Percentiles rank a stretch among this genome's conserved stretches.
These are phyloP conservation scores for Entelurus aequoreus DNA, from an alignment of 2,113 vertebrate species.

Conservation along the genomic window DNA sequence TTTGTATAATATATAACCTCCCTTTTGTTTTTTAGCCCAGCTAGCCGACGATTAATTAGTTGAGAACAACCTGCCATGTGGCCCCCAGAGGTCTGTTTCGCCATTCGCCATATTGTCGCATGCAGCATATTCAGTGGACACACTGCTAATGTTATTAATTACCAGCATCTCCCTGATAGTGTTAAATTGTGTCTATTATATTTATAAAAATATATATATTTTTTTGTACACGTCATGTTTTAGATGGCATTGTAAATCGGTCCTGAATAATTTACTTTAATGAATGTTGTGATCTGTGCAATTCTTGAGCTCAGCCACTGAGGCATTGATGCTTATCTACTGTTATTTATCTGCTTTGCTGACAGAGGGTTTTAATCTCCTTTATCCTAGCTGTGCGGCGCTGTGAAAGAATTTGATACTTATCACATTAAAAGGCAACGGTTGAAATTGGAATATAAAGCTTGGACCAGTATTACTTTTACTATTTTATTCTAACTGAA, in stretches of 20 bases:
- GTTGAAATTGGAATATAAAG: not conserved
- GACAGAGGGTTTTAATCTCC: conserved; percentile 20
- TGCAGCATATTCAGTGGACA: not conserved
- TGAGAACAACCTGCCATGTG: conserved; percentile 8
- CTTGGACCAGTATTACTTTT: not conserved
- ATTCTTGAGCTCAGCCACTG: conserved; percentile 41
- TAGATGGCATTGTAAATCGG: conserved; percentile 28
- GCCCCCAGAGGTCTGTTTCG: conserved; percentile 2
- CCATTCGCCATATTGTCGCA: conserved; percentile 23
- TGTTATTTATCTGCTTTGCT: conserved; percentile 30
- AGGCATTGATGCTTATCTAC: conserved; percentile 36
- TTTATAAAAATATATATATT: not conserved
- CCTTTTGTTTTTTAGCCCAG: conserved; percentile 29
- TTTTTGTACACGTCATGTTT: too few species aligned
- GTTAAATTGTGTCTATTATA: not conserved
- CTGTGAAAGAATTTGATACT: conserved; percentile 29
- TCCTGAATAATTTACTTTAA: conserved; percentile 51
- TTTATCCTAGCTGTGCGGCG: not conserved
- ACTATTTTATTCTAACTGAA: too few species aligned
- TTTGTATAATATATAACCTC: conserved; percentile 20
- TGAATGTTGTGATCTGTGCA: conserved; percentile 34
- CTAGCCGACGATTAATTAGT: conserved; percentile 32
- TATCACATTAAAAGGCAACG: conserved; percentile 16
- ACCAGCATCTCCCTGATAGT: not conserved
- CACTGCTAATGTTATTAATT: too few species aligned